Evolutionary conservation across 2,888 invertebrate species (phyloP), one percentile per base, ranked within the genome.

Genomic region (Notocelia uddmanniana): DNA sequence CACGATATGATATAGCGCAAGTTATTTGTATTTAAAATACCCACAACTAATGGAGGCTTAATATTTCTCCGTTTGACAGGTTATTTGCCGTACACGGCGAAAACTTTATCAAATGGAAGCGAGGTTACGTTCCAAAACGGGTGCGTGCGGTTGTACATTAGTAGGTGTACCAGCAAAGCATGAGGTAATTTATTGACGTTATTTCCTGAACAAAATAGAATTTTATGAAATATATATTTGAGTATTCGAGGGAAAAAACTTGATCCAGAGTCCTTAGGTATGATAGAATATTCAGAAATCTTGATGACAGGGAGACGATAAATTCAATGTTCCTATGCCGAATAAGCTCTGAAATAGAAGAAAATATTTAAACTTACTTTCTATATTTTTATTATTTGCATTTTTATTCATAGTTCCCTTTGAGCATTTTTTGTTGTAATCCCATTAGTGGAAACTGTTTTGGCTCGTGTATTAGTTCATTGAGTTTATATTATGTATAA

Each of bases 81-180:
- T 54, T 54, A 60, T 69, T 69, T 69, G 31, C 45, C 23, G 41
- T 50, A 23, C 15, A 19, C 13, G 37, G 57, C 54, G n/a, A 18
- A 57, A 23, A 76, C 72, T 71, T 79, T 80, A 81, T 81, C 77
- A 75, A 77, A 75, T 69, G 55, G 73, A 76, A 74, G 76, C 77
- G 76, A 80, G 81, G 79, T 67, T 72, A 59, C 59, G 74, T 77
- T 79, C 75, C 75, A 76, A 78, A 80, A 78, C 70, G 66, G 71
- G 69, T 73, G 71, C 75, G 69, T 73, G 75, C 73, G 18, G 54
- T 78, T 76, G n/a, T 62, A 50, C 55, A 19, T 69, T 57, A 62
- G 19, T 50, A 66, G 21, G 45, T 54, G 18, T 67, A 59, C 26
- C 13, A 13, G 54, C 57, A 55, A 68, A 72, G 18, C 31, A 68